Base-by-base conservation (phyloP, 1,140 invertebrate genomes). In the Hypothenemus hampei region DNA sequence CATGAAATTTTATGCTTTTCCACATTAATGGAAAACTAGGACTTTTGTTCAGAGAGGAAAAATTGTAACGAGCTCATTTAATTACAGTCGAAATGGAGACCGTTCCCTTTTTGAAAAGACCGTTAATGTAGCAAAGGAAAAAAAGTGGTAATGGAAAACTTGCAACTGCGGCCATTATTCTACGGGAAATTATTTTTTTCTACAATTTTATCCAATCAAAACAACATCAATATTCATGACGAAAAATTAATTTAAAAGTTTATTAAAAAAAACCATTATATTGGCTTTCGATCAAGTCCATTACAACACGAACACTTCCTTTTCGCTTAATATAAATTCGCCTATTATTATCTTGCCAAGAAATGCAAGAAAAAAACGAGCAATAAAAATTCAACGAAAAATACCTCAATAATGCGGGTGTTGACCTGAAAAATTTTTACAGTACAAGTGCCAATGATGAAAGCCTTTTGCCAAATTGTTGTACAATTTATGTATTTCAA, bases 31-130 rank as follows among this genome's bases (percentile, higher is more conserved):
- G 51, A 54, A 54, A 54, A 7, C 50, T 16, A 18, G 26, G 33
- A 45, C 40, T 54, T 54, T 54, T 54, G 43, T 29, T 54, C 51
- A 43, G 49, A 19, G 15, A n/a, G n/a, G 26, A 54, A 54, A 54
- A 54, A 54, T 54, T 46, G 41, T 54, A 54, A 54, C 51, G 51
- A 54, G 29, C 41, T 35, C 51, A 54, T 54, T 54, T 54, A 54
- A 54, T 54, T 54, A 46, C 41, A 24, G 21, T 29, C 33, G n/a
- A 23, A 54, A 46, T 54, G 51, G 43, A 46, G 29, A 33, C 23
- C n/a, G n/a, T n/a, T n/a, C n/a, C 41, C 41, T 11, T 52, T 54
- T 54, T 31, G 19, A 33, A 36, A 36, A 39, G 43, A 37, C 29
- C 33, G 31, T 45, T 54, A 46, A 54, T 43, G 41, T 44, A 16